Evolutionary conservation across 2,113 vertebrate genomes (phyloP).

Genomic region (Elaphurus davidianus): DNA sequence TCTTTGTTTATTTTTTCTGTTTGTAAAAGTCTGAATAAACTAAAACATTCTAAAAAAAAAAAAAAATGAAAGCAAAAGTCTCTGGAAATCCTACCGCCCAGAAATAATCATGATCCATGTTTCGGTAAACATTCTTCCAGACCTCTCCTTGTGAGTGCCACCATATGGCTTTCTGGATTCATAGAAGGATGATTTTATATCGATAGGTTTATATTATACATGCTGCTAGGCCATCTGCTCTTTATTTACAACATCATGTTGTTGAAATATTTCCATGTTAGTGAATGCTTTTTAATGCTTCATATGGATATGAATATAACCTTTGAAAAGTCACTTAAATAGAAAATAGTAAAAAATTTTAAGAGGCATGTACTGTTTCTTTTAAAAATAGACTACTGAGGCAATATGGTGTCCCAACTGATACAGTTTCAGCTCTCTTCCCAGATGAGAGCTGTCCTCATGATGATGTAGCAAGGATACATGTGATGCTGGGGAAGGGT

Average conservation of each 20-base stretch:
- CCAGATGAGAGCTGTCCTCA: not conserved
- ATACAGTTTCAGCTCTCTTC: not conserved
- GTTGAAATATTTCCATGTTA: slow-evolving; percentile 26
- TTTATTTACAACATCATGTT: slow-evolving; percentile 18
- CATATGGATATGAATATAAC: not conserved
- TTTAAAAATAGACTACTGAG: not conserved
- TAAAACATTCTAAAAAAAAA: not conserved
- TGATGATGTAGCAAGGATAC: not conserved
- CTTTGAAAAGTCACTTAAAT: slow-evolving; percentile 30
- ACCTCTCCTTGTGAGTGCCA: not conserved
- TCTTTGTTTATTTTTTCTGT: slow-evolving; percentile 25
- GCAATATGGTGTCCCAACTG: not conserved
- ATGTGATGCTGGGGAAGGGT: not conserved
- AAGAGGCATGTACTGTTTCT: not conserved
- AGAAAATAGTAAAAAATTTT: not conserved
- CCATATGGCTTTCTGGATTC: slow-evolving; percentile 42
- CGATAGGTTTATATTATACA: slow-evolving; percentile 29
- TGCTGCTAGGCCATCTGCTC: slow-evolving; percentile 43
- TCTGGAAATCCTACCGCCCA: slow-evolving; percentile 12
- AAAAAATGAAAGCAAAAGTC: not conserved
- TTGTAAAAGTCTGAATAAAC: not conserved
- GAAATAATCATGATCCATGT: slow-evolving; percentile 10
- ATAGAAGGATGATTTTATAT: slow-evolving; percentile 32
- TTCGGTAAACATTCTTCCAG: slow-evolving; percentile 6
- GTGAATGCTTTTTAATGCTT: slow-evolving; percentile 15